These are phyloP conservation scores for Dinomys branickii DNA, from an alignment of 2,113 vertebrate genomes.

Conservation along the genomic window DNA sequence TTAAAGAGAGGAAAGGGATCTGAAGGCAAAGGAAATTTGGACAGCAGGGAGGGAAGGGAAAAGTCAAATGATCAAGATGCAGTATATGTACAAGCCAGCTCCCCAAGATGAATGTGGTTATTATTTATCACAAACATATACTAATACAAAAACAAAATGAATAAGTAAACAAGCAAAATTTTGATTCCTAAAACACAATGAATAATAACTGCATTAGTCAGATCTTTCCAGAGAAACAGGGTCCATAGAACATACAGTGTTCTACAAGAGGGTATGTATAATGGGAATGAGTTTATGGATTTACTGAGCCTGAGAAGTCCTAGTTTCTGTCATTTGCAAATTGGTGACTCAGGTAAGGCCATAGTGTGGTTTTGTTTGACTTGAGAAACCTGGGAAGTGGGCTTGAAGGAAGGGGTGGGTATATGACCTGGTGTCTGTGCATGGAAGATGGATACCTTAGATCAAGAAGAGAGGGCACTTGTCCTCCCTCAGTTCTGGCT, in stretches of 20 bases:
- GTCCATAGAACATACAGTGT: not conserved
- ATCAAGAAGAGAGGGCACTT: not conserved
- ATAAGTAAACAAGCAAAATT: not conserved
- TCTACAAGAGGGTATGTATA: no score
- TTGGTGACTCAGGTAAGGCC: not conserved
- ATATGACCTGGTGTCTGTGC: accelerated
- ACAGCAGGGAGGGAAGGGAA: not conserved
- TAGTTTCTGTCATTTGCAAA: not conserved
- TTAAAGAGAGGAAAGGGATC: not conserved
- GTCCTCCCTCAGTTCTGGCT: not conserved
- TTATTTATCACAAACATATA: not conserved
- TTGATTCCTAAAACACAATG: not conserved
- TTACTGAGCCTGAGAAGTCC: not conserved
- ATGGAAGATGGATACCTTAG: not conserved
- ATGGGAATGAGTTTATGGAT: not conserved
- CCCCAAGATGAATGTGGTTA: not conserved
- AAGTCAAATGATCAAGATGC: not conserved
- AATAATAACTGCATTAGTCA: not conserved
- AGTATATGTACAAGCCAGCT: not conserved
- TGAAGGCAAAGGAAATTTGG: not conserved
- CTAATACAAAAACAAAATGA: not conserved
- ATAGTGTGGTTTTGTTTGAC: not conserved
- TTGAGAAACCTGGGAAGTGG: not conserved
- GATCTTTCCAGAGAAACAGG: not conserved
- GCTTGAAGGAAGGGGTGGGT: not conserved